A percentile compares a stretch with the other conserved stretches of the same genome.
Evolutionary conservation across 2,797 vertebrate species (phyloP).

Genomic region (Jordanella pulchra): DNA sequence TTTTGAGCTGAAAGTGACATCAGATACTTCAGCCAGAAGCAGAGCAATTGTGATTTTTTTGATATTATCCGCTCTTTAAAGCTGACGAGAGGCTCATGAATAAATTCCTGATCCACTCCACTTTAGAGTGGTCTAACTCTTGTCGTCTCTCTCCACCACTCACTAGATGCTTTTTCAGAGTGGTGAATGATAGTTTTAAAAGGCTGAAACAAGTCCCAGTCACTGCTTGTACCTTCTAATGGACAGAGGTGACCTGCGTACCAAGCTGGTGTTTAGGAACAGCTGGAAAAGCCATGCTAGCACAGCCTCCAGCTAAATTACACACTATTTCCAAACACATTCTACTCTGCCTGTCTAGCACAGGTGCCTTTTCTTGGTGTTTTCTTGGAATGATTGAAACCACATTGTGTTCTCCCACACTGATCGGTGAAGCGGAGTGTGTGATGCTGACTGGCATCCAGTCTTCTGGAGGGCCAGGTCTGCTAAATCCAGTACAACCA

Average conservation of each 20-base stretch:
- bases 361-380: slow-evolving; percentile 10
- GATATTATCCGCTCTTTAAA: background rate
- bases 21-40: background rate
- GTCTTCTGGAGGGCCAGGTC: background rate
- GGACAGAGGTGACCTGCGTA: background rate
- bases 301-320: background rate
- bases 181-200: background rate
- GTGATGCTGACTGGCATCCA: slow-evolving; percentile 6
- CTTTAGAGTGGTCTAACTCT: background rate
- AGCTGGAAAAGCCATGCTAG: background rate
- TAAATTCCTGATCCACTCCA: background rate
- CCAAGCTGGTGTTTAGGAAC: slow-evolving; percentile 2
- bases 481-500: background rate
- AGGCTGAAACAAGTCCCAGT: background rate
- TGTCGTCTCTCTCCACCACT: background rate
- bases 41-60: background rate
- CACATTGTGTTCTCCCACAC: background rate
- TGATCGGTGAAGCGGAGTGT: slow-evolving; percentile 8
- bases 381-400: background rate
- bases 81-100: background rate
- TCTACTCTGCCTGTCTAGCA: background rate
- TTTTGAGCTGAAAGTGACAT: background rate
- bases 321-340: too few species aligned
- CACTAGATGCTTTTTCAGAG: too few species aligned
- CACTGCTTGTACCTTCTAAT: background rate